Evolutionary conservation across 1,140 invertebrate species (phyloP).

Genomic region (Artemia franciscana): DNA sequence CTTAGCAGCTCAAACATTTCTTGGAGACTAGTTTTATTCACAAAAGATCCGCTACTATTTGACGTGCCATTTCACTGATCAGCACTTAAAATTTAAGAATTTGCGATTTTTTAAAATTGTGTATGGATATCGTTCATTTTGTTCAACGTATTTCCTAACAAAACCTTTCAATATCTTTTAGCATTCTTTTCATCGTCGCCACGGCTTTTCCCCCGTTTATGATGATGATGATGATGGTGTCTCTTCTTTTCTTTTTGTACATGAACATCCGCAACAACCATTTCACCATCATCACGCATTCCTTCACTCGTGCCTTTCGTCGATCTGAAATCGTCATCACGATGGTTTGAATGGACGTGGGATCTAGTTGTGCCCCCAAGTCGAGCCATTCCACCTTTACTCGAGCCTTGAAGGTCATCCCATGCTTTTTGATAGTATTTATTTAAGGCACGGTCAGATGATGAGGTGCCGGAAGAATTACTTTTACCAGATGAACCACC

Average conservation of each 20-base stretch:
- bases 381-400: conserved; percentile 16
- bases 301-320: conserved; percentile 24
- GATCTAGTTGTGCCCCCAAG: conserved; percentile 18
- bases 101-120: too few relatives aligned
- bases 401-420: conserved; percentile 67
- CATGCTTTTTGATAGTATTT: conserved; percentile 68
- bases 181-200: conserved; percentile 8
- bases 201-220: conserved; percentile 14
- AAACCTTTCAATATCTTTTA: too few relatives aligned
- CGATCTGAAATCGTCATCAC: conserved; percentile 19
- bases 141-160: too few relatives aligned
- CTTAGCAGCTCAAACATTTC: too few relatives aligned
- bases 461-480: conserved; percentile 58
- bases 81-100: too few relatives aligned
- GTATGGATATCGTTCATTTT: too few relatives aligned
- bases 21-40: too few relatives aligned
- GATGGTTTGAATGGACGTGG: conserved; percentile 31
- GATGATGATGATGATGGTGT: conserved; percentile 49
- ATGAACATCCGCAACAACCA: conserved; percentile 44
- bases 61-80: too few relatives aligned
- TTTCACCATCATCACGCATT: conserved; percentile 50
- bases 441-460: conserved; percentile 45
- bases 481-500: conserved; percentile 65
- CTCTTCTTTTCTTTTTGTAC: conserved; percentile 40
- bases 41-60: too few relatives aligned